These are phyloP conservation scores for Tetragnatha versicolor DNA, from an alignment of 1,140 invertebrate genomes.

Conservation along the genomic window DNA sequence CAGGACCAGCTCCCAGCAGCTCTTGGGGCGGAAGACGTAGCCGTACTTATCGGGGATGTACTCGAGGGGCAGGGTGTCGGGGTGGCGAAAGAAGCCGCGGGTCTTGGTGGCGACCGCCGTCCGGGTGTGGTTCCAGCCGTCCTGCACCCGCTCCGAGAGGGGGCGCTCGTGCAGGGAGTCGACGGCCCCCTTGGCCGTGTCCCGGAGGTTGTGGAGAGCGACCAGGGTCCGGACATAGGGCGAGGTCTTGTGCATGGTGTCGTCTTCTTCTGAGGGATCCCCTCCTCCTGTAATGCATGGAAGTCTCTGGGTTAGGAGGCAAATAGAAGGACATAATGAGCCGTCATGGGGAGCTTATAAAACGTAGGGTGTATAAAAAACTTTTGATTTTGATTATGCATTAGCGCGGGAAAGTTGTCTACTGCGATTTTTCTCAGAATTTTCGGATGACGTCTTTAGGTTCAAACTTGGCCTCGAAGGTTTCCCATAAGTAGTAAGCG, in stretches of 20 bases:
- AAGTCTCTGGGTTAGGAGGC: too few species aligned
- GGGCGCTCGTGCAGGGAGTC: slow-evolving; percentile 29
- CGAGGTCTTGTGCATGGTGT: slow-evolving; percentile 48
- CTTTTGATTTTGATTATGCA: too few species aligned
- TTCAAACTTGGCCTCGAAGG: too few species aligned
- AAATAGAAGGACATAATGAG: too few species aligned
- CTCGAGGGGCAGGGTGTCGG: not conserved
- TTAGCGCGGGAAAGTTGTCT: too few species aligned
- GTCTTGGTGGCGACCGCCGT: not conserved
- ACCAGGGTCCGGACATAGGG: slow-evolving; percentile 33
- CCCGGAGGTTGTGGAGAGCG: slow-evolving; percentile 28
- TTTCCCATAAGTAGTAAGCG: too few species aligned
- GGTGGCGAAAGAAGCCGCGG: slow-evolving; percentile 22
- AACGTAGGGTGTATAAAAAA: too few species aligned
- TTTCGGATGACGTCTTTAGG: too few species aligned
- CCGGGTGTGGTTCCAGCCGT: slow-evolving; percentile 31
- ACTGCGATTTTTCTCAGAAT: too few species aligned
- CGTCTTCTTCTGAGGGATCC: not conserved
- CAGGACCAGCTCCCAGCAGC: slow-evolving; percentile 79
- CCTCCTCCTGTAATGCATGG: too few species aligned
- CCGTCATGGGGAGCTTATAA: too few species aligned
- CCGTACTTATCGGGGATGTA: slow-evolving; percentile 30
- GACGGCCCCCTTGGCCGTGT: slow-evolving; percentile 15
- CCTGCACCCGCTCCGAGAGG: slow-evolving; percentile 15
- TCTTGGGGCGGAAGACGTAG: slow-evolving; percentile 72